phyloP scores from a whole-genome alignment of 2,797 vertebrate species.

The Capromys pilorides region DNA sequence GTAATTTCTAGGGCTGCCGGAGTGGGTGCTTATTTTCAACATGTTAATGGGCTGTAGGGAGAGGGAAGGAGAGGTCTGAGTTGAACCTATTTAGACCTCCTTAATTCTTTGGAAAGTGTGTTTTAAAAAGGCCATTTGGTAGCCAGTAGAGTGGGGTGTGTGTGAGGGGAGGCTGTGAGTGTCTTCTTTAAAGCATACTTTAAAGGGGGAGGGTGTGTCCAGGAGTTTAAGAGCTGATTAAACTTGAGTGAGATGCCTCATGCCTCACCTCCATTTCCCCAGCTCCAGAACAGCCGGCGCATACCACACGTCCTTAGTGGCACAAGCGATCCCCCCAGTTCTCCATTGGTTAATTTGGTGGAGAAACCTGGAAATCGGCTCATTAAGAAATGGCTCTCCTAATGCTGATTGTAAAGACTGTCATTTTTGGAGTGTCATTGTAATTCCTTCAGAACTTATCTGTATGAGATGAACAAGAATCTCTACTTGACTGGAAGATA shows the following conservation, averaged over 20 bases:
- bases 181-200: conserved; percentile 48
- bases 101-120: conserved; percentile 73
- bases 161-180: not conserved
- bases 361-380: not conserved
- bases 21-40: conserved; percentile 44
- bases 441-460: not conserved
- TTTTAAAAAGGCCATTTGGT: conserved; percentile 66
- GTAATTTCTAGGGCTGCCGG: conserved; percentile 9
- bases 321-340: conserved; percentile 8
- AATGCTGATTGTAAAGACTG: not conserved
- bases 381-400: not conserved
- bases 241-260: not conserved
- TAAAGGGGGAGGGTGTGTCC: not conserved
- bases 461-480: not conserved
- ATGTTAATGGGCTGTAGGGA: conserved; percentile 24
- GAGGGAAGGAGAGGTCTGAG: conserved; percentile 49
- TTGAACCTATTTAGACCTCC: conserved; percentile 65
- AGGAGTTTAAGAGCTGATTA: not conserved
- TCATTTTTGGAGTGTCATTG: not conserved
- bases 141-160: conserved; percentile 16
- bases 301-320: not conserved
- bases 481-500: not conserved
- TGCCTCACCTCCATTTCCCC: not conserved
- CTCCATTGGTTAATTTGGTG: conserved; percentile 35
- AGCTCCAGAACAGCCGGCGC: not conserved